These are phyloP conservation scores for Albula glossodonta DNA, from an alignment of 2,113 vertebrate species.

Conservation along the genomic window DNA sequence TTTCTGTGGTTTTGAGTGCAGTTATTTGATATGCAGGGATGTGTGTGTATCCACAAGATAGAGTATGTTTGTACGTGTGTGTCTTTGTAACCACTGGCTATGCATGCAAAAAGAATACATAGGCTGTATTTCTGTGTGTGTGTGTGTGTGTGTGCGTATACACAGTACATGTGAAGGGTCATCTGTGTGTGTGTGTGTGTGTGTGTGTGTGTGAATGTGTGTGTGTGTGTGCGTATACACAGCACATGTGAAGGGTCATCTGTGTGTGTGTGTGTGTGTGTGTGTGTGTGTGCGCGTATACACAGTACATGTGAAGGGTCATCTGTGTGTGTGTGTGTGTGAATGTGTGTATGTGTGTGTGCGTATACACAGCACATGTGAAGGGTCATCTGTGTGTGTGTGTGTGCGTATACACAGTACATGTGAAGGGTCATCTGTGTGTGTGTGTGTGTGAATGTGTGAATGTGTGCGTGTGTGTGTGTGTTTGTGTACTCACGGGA, in stretches of 20 bases:
- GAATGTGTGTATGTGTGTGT: neutral
- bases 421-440: neutral
- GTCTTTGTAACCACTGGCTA: neutral
- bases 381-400: neutral
- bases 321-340: conserved; percentile 13
- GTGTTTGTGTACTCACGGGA: conserved; percentile 80
- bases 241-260: too few relatives aligned
- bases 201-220: neutral
- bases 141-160: too few relatives aligned
- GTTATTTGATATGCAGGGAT: neutral
- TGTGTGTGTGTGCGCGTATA: neutral
- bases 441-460: neutral
- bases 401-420: conserved; percentile 8
- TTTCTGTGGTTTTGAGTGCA: too few relatives aligned
- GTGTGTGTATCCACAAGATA: neutral
- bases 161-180: neutral
- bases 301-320: too few relatives aligned
- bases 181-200: neutral
- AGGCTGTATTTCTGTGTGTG: too few relatives aligned
- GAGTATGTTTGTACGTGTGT: neutral
- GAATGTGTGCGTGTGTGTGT: conserved; percentile 10
- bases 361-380: neutral
- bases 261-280: too few relatives aligned
- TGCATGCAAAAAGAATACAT: too few relatives aligned
- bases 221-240: neutral